These are phyloP conservation scores for Priocnemis perturbator DNA, from an alignment of 2,888 invertebrate species.

Conservation along the genomic window DNA sequence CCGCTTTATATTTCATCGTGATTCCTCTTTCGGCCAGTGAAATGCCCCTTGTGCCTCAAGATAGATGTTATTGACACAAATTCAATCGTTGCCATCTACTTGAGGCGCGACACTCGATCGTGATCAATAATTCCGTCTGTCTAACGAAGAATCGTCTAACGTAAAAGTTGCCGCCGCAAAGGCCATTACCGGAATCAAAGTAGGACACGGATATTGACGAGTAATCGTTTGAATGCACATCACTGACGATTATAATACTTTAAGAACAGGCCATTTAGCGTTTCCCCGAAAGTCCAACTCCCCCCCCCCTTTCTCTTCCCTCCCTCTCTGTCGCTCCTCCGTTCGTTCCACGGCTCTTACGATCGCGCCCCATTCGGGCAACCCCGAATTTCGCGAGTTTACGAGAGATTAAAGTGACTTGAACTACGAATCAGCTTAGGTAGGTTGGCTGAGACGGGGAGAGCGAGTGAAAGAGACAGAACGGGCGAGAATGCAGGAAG, in stretches of 20 bases:
- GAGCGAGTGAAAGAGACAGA: conserved; percentile 24
- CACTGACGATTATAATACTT: too few species aligned
- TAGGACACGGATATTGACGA: too few species aligned
- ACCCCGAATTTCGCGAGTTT: conserved; percentile 49
- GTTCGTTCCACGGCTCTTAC: conserved; percentile 9
- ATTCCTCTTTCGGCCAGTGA: background rate
- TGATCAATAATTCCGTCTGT: too few species aligned
- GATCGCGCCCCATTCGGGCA: conserved; percentile 12
- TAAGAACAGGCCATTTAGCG: background rate
- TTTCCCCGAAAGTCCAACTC: conserved; percentile 2
- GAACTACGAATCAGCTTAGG: conserved; percentile 60
- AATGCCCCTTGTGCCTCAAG: too few species aligned
- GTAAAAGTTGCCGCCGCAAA: too few species aligned
- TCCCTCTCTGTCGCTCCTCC: background rate
- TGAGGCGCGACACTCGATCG: too few species aligned
- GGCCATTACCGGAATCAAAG: too few species aligned
- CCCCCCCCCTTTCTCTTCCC: background rate
- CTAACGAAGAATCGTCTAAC: too few species aligned
- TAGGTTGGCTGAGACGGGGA: conserved; percentile 6
- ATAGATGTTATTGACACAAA: too few species aligned
- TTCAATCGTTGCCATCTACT: too few species aligned
- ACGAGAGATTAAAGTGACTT: conserved; percentile 60
- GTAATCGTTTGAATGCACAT: too few species aligned
- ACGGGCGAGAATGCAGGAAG: conserved; percentile 21
- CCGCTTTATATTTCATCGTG: background rate